Percentiles rank a stretch among this genome's conserved stretches.
These are phyloP conservation scores for Aphrophora alni DNA, from an alignment of 2,888 invertebrate genomes.

Conservation along the genomic window DNA sequence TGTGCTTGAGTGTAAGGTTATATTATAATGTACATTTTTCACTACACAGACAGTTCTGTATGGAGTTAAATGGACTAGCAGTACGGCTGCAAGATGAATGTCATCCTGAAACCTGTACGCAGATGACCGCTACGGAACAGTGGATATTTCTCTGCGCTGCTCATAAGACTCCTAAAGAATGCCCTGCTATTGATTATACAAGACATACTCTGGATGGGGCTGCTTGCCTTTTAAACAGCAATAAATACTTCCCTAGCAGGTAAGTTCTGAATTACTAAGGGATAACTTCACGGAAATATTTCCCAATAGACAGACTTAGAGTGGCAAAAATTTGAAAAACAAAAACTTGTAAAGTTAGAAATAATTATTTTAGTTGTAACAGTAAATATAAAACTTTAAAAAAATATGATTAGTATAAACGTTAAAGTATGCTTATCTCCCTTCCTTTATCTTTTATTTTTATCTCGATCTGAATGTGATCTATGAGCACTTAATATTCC, in stretches of 20 bases:
- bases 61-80: constrained; percentile 98
- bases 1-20: no score
- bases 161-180: constrained; percentile 99
- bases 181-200: constrained; percentile 99
- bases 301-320: no score
- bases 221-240: constrained; percentile 97
- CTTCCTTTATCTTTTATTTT: no score
- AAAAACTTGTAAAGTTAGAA: no score
- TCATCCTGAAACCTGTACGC: constrained; percentile 95
- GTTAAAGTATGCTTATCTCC: no score
- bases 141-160: constrained; percentile 99
- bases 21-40: neutral
- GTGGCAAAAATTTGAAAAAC: no score
- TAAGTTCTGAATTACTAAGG: constrained; percentile 56
- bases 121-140: constrained; percentile 99
- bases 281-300: neutral
- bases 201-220: constrained; percentile 98
- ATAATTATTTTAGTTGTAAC: no score
- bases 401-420: no score
- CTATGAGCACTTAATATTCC: no score
- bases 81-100: constrained; percentile 96
- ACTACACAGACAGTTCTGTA: constrained; percentile 95
- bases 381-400: no score
- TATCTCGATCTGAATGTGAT: no score
- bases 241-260: constrained; percentile 99